Percentiles rank a stretch among this genome's conserved stretches.
Evolutionary conservation across 1,140 invertebrate genomes (phyloP).

Genomic region (Drosophila pandora): DNA sequence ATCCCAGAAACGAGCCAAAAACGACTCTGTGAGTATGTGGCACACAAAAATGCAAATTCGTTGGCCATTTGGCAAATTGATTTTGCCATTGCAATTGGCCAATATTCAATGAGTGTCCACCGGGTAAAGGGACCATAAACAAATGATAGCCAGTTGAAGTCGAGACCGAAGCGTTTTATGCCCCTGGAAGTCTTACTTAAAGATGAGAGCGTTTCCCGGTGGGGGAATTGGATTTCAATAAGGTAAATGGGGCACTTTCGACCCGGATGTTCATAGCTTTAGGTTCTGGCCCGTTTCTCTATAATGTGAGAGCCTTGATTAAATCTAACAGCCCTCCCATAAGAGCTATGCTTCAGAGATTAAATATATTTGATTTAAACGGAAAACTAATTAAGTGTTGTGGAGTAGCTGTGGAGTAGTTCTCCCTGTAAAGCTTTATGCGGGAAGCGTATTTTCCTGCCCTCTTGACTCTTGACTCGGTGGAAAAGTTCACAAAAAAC

Average conservation of each 20-base stretch:
- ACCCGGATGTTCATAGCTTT: neutral
- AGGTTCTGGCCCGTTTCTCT: neutral
- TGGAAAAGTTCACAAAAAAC: neutral
- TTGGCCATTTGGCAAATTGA: slow-evolving; percentile 72
- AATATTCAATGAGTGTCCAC: slow-evolving; percentile 41
- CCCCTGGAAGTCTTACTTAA: slow-evolving; percentile 40
- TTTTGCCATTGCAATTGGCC: slow-evolving; percentile 62
- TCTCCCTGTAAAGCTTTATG: slow-evolving; percentile 19
- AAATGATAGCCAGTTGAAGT: slow-evolving; percentile 1
- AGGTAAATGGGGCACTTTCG: slow-evolving; percentile 9
- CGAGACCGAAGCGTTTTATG: slow-evolving; percentile 28
- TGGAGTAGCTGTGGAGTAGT: neutral
- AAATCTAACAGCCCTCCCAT: no score
- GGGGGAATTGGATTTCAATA: slow-evolving; percentile 27
- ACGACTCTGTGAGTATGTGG: slow-evolving; percentile 8
- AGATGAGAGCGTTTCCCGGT: slow-evolving; percentile 19
- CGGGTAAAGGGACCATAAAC: slow-evolving; percentile 25
- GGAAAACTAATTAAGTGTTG: slow-evolving; percentile 34
- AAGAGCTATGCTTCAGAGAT: neutral
- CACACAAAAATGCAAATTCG: slow-evolving; percentile 66
- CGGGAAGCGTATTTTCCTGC: slow-evolving; percentile 6
- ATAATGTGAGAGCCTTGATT: no score
- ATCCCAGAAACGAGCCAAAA: slow-evolving; percentile 50
- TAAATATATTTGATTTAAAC: slow-evolving; percentile 21
- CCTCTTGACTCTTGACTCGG: slow-evolving; percentile 8